Evolutionary conservation across 2,888 invertebrate genomes (phyloP).

Genomic region (Drosophila mulleri): DNA sequence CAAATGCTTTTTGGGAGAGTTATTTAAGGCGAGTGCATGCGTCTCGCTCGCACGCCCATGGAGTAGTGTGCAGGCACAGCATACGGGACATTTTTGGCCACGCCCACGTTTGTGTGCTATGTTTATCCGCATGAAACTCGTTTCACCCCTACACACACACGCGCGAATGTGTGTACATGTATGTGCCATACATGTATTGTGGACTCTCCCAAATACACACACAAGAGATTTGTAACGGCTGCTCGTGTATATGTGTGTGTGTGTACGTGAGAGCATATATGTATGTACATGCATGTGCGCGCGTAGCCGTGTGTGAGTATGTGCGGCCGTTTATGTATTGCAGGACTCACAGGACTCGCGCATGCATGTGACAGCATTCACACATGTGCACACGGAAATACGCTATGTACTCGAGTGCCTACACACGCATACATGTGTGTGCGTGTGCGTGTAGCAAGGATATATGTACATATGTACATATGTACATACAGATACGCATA

Average conservation of each 20-base stretch:
- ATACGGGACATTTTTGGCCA: constrained; percentile 51
- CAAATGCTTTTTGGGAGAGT: constrained; percentile 59
- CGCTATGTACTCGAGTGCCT: background rate
- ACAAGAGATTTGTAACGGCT: constrained; percentile 36
- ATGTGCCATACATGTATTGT: constrained; percentile 20
- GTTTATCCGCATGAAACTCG: constrained; percentile 48
- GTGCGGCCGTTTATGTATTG: constrained; percentile 49
- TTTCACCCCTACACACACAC: constrained; percentile 54
- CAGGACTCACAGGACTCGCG: constrained; percentile 52
- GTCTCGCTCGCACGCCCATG: constrained; percentile 39
- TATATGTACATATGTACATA: background rate
- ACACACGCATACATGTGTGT: background rate
- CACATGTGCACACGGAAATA: constrained; percentile 13
- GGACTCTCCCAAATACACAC: constrained; percentile 30
- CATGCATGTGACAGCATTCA: constrained; percentile 46
- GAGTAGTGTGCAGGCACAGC: constrained; percentile 23
- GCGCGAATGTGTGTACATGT: background rate
- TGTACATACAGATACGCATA: no score
- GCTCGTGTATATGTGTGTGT: constrained; percentile 26
- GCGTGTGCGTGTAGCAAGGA: background rate
- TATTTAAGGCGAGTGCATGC: constrained; percentile 38
- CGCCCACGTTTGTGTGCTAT: constrained; percentile 52
- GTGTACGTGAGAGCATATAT: constrained; percentile 26
- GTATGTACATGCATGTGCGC: background rate
- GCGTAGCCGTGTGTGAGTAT: constrained; percentile 15